Conservation (phyloP, 1,140 invertebrate genomes). For the Protaetia brevitarsis region DNA sequence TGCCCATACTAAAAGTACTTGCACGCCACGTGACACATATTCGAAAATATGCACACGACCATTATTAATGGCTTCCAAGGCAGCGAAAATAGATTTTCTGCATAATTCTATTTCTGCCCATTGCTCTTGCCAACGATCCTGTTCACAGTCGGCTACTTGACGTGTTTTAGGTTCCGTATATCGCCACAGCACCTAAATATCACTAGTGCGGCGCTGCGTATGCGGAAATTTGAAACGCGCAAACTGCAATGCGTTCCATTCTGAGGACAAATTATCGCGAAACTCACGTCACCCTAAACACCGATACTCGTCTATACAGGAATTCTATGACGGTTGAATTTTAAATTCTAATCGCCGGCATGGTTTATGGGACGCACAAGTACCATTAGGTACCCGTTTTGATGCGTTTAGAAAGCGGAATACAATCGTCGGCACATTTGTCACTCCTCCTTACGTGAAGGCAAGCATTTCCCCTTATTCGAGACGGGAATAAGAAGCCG, state of each 20-base stretch:
- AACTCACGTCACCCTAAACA: not conserved
- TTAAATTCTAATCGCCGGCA: not conserved
- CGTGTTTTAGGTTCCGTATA: too few species aligned
- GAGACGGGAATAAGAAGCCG: not conserved
- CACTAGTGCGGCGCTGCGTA: too few species aligned
- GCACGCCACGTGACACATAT: too few species aligned
- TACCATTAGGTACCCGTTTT: too few species aligned
- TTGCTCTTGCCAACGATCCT: too few species aligned
- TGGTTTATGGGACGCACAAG: not conserved
- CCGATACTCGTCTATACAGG: not conserved
- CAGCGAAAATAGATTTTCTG: too few species aligned
- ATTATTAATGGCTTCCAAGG: too few species aligned
- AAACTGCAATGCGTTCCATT: not conserved
- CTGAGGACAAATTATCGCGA: not conserved
- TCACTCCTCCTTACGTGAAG: not conserved
- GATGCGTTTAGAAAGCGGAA: not conserved
- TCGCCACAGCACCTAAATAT: too few species aligned
- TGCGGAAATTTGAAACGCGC: slow-evolving; percentile 2
- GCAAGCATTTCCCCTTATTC: not conserved
- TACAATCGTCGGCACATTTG: not conserved
- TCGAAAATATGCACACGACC: too few species aligned
- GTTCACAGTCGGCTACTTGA: too few species aligned
- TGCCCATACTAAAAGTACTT: too few species aligned
- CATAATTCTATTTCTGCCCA: too few species aligned
- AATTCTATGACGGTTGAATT: not conserved